Evolutionary conservation across 2,888 invertebrate genomes (phyloP), one percentile per base, ranked within the genome.

Genomic region (Sepioteuthis lessoniana): DNA sequence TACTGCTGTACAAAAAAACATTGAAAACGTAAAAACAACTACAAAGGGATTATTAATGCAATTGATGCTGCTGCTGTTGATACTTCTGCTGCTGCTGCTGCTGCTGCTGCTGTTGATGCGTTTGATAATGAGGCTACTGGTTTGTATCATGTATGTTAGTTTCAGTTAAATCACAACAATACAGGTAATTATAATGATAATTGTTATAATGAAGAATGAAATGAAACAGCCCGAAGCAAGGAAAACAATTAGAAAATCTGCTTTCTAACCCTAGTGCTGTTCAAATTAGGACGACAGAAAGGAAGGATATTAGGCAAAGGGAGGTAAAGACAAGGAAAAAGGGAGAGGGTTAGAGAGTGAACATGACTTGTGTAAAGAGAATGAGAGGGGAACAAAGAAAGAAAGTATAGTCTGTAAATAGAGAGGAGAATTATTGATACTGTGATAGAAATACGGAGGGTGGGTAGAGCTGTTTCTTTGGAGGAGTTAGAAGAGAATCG

Each of bases 121-220:
- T n/a, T 10, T 76, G 16, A n/a, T n/a, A 35, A 35, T n/a, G 76
- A 13, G 76, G 76, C n/a, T 35, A 76, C 76, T 76, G 76, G 76
- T 76, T n/a, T 76, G 76, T n/a, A 10, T 35, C 76, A 16, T n/a
- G n/a, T n/a, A 76, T 19, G n/a, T 76, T 35, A 76, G n/a, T n/a
- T 76, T 76, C 76, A n/a, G 76, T 76, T 76, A 76, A 76, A 76
- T n/a, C 76, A 76, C 76, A 76, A 76, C 76, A 76, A 76, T 76
- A 76, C 76, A n/a, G 76, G 76, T 76, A 76, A 76, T 76, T 76
- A 76, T 76, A 76, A 76, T 76, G 76, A 76, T 76, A 76, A 76
- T 76, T 76, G 76, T 76, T 76, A n/a, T 76, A 76, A 76, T 76
- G 76, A 76, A 76, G 76, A 76, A n/a, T 76, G 76, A 76, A 76